A percentile compares a stretch with the other conserved stretches of the same genome.
These are phyloP conservation scores for Mechanitis messenoides DNA, from an alignment of 2,888 invertebrate genomes.

Conservation along the genomic window DNA sequence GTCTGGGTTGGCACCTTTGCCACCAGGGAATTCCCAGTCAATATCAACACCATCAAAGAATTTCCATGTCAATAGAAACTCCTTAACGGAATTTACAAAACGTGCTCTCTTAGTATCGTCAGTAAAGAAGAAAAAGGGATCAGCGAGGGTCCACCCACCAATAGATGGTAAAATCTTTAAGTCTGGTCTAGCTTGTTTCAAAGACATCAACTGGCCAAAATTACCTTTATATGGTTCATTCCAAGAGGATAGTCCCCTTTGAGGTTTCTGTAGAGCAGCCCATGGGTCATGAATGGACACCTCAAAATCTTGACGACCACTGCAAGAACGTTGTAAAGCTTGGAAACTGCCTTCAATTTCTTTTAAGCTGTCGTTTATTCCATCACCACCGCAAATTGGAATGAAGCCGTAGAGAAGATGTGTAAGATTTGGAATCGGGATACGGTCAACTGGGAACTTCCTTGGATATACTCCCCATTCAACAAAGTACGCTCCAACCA, in stretches of 20 bases:
- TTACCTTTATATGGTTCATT: conserved; percentile 73
- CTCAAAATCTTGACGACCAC: conserved; percentile 69
- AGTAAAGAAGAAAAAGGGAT: conserved; percentile 69
- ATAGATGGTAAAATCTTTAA: conserved; percentile 66
- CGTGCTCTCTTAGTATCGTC: conserved; percentile 60
- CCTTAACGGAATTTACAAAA: conserved; percentile 66
- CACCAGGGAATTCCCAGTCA: conserved; percentile 73
- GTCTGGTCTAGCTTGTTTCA: conserved; percentile 67
- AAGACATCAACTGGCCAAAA: conserved; percentile 69
- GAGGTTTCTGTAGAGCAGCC: conserved; percentile 71
- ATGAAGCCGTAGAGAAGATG: conserved; percentile 70
- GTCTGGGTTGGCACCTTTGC: conserved; percentile 68
- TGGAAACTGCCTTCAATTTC: conserved; percentile 72
- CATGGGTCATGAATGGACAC: conserved; percentile 71
- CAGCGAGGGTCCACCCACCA: conserved; percentile 70
- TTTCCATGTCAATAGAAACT: conserved; percentile 69
- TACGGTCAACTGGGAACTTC: conserved; percentile 64
- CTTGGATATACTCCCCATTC: conserved; percentile 73
- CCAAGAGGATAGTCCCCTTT: conserved; percentile 67
- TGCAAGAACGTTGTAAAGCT: conserved; percentile 68
- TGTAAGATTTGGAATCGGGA: conserved; percentile 66
- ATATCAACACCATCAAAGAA: conserved; percentile 73
- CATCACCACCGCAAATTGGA: conserved; percentile 70
- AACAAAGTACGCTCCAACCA: conserved; percentile 67
- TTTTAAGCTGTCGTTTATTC: conserved; percentile 71